Evolutionary conservation across 2,113 vertebrate genomes (phyloP).

Genomic region (Paramisgurnus dabryanus): DNA sequence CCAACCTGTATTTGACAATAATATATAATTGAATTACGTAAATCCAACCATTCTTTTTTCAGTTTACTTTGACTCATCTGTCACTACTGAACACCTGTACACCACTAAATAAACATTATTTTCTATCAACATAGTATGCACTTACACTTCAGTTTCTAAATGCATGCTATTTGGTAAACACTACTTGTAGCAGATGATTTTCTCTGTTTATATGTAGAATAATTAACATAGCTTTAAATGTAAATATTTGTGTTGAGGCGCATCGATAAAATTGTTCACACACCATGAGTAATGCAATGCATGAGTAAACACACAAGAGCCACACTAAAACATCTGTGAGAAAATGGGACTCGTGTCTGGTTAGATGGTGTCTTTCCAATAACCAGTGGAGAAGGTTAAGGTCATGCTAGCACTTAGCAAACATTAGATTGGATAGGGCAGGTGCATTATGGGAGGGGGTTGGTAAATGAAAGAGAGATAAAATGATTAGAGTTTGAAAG

Average conservation of each 20-base stretch:
- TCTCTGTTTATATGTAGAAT: neutral
- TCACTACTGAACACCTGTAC: no score
- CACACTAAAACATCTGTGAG: neutral
- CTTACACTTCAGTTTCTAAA: no score
- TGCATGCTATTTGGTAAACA: neutral
- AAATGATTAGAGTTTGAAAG: neutral
- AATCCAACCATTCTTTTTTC: no score
- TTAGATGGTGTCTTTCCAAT: neutral
- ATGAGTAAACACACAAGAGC: neutral
- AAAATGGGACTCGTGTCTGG: constrained; percentile 25
- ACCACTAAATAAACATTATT: no score
- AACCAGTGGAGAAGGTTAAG: constrained; percentile 5
- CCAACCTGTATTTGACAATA: neutral
- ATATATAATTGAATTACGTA: no score
- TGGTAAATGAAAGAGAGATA: neutral
- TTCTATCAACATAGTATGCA: no score
- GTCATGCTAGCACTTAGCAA: constrained; percentile 23
- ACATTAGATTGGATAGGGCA: neutral
- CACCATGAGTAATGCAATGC: neutral
- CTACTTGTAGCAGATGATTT: neutral
- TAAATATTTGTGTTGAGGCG: constrained; percentile 24
- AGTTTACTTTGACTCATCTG: no score
- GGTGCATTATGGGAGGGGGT: neutral
- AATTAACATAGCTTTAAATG: neutral
- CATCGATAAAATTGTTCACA: constrained; percentile 4